Evolutionary conservation across 2,888 invertebrate genomes (phyloP), one percentile per base, ranked within the genome.

Genomic region (Biston stratarius): DNA sequence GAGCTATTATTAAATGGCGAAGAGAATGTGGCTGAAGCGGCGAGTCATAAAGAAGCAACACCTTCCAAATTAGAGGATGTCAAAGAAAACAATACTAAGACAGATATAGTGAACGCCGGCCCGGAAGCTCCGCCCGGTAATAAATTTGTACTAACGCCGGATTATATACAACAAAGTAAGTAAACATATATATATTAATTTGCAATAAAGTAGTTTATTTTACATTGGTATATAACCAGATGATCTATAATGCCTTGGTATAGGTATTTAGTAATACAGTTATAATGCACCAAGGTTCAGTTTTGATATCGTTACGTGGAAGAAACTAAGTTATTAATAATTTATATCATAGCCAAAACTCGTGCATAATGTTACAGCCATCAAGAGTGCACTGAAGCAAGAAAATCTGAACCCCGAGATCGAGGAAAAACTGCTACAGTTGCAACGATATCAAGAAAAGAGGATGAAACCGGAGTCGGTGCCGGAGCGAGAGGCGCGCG

Each of bases 161-260:
- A 98, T 90, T 98, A 98, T 84, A 98, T 98, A 77, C 98, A 98
- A 87, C 98, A 98, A 95, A 98, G 98, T 97, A 95, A 96, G 96
- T 95, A 89, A 36, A 51, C 12, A 24, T 52, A 52, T 14, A n/a
- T 6, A 14, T 36, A 24, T 52, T 52, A 2, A 38, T 52, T 33
- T 49, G 33, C 1, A 10, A 34, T 12, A 34, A 8, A 12, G 15
- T 34, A n/a, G 33, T 47, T 9, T 47, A 24, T 10, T 15, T 48
- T 48, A 24, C 24, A 11, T 11, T 48, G 24, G 1, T 48, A 33
- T 48, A 11, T n/a, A 44, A 44, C 44, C 44, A 44, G 12, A n/a
- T 24, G 15, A 33, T 11, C 48, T 11, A 33, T 24, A 33, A 48
- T 24, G 24, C 48, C 14, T 45, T n/a, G n/a, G 45, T 14, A 14